Percentiles rank a stretch among this genome's conserved stretches.
Conservation (phyloP, 2,113 vertebrate genomes). For the Notechis scutatus region DNA sequence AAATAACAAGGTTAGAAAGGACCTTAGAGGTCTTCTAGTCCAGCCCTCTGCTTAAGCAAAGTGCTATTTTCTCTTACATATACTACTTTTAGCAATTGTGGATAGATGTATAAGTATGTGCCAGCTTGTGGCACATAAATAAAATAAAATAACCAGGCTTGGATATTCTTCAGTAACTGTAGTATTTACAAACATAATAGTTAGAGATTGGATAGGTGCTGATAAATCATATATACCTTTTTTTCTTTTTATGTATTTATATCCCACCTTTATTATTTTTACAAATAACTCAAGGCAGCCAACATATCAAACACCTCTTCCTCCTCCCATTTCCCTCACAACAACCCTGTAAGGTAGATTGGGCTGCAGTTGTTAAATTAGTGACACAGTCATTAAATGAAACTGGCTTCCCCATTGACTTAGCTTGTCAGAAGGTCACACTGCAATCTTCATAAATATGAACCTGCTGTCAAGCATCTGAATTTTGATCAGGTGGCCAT, state of each 20-base stretch:
- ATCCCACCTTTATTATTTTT: background rate
- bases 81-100: background rate
- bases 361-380: background rate
- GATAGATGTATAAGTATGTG: background rate
- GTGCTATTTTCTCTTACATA: background rate
- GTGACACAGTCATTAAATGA: background rate
- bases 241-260: background rate
- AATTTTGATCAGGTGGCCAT: background rate
- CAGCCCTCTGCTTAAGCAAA: background rate
- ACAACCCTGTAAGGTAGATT: background rate
- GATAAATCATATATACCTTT: background rate
- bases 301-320: background rate
- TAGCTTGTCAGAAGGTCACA: background rate
- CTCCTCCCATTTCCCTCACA: background rate
- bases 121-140: background rate
- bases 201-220: background rate
- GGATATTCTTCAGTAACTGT: background rate
- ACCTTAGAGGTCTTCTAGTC: background rate
- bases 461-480: background rate
- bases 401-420: background rate
- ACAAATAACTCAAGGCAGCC: background rate
- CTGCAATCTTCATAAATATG: background rate
- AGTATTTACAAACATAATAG: background rate
- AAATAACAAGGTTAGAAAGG: background rate
- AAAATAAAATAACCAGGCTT: background rate